Evolutionary conservation across 1,140 invertebrate genomes (phyloP).

Genomic region (Zaprionus tsacasi): DNA sequence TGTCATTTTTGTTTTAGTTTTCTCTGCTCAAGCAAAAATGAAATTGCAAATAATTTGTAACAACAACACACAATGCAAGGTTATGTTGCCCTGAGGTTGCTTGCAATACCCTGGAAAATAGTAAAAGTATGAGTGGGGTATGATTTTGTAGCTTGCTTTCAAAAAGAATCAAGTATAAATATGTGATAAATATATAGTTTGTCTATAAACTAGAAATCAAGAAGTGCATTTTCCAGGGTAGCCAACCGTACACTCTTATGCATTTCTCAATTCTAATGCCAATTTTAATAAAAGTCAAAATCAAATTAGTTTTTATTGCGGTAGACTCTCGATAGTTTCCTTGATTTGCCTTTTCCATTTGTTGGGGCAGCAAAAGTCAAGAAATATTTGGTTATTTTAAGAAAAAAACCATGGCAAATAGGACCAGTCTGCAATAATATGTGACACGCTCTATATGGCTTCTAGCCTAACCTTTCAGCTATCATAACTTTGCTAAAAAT

Average conservation of each 20-base stretch:
- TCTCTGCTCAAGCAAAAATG: not conserved
- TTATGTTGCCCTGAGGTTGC: not conserved
- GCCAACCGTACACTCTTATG: not conserved
- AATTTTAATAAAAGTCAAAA: constrained; percentile 13
- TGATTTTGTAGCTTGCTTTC: not conserved
- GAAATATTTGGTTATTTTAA: not conserved
- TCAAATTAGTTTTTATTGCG: constrained; percentile 20
- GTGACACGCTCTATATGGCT: too few relatives aligned
- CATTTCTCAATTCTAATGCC: not conserved
- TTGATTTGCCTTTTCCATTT: not conserved
- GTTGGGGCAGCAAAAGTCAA: not conserved
- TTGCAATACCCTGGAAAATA: not conserved
- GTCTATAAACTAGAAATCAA: too few relatives aligned
- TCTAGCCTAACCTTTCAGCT: too few relatives aligned
- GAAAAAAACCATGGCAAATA: not conserved
- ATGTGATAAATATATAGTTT: too few relatives aligned
- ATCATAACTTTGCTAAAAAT: too few relatives aligned
- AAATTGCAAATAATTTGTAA: constrained; percentile 12
- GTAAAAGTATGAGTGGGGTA: not conserved
- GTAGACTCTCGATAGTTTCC: not conserved
- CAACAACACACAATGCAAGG: not conserved
- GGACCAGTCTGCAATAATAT: not conserved
- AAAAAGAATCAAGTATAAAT: too few relatives aligned
- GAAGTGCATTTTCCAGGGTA: not conserved
- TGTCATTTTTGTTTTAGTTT: constrained; percentile 17